Evolutionary conservation across 2,113 vertebrate species (phyloP).

Genomic region (Rhabdomys dilectus): DNA sequence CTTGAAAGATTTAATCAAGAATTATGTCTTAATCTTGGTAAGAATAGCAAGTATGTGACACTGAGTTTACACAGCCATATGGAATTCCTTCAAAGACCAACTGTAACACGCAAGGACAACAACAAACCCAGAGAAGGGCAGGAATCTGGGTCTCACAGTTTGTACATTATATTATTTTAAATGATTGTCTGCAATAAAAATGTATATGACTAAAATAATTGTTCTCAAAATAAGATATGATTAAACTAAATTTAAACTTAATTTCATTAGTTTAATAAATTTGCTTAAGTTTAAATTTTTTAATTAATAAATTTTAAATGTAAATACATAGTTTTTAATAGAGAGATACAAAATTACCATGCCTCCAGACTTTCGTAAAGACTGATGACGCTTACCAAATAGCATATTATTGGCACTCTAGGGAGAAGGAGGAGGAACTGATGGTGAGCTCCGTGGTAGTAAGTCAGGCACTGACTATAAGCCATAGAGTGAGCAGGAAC

Average conservation of each 20-base stretch:
- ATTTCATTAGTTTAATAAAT: background rate
- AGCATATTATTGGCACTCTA: background rate
- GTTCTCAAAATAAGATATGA: constrained; percentile 4
- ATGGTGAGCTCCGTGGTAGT: background rate
- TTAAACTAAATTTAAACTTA: background rate
- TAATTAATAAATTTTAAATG: background rate
- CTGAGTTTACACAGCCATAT: background rate
- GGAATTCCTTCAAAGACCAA: background rate
- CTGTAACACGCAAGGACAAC: background rate
- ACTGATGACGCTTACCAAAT: background rate
- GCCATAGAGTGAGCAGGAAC: background rate
- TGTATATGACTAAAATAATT: background rate
- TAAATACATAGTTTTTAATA: background rate
- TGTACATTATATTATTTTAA: background rate
- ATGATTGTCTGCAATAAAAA: background rate
- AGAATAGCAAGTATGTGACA: background rate
- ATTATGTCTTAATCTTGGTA: constrained; percentile 11
- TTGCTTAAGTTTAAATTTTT: background rate
- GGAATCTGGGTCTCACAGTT: background rate
- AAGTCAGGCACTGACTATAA: background rate
- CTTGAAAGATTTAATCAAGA: constrained; percentile 1
- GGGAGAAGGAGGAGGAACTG: background rate
- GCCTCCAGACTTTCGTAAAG: background rate
- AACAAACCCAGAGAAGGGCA: background rate
- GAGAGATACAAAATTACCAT: background rate